Evolutionary conservation across 2,113 vertebrate genomes (phyloP).

Genomic region (Melanerpes formicivorus): DNA sequence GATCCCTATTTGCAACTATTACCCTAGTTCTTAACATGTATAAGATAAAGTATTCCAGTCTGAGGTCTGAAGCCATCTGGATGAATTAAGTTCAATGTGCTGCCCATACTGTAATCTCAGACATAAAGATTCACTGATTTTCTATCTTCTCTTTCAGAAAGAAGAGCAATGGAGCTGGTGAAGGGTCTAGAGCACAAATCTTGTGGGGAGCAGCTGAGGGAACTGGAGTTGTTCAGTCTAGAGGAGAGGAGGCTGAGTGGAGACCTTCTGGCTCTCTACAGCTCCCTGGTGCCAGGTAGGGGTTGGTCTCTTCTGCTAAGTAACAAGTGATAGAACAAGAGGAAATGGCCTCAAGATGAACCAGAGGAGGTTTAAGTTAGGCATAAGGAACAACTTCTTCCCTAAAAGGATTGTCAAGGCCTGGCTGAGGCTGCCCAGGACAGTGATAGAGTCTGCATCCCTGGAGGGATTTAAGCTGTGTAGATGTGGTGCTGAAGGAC

Average conservation of each 20-base stretch:
- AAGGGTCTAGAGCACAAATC: not conserved
- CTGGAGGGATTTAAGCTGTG: not conserved
- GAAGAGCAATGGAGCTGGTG: not conserved
- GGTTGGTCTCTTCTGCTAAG: not conserved
- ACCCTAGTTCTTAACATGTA: not conserved
- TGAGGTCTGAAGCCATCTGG: not conserved
- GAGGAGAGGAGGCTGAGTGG: not conserved
- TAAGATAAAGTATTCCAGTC: not conserved
- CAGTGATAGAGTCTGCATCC: not conserved
- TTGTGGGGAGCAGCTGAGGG: not conserved
- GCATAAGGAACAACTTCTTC: not conserved
- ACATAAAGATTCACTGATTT: not conserved
- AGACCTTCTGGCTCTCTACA: not conserved
- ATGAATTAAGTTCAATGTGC: not conserved
- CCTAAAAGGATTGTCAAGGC: not conserved
- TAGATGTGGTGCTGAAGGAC: not conserved
- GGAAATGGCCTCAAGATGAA: not conserved
- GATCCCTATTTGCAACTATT: not conserved
- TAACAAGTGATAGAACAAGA: not conserved
- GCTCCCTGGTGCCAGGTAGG: not conserved
- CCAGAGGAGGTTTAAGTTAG: not conserved
- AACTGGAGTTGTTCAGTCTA: not conserved
- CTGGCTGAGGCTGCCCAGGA: no score
- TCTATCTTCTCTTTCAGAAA: not conserved
- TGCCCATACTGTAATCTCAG: not conserved